A percentile compares a stretch with the other conserved stretches of the same genome.
phyloP scores from a whole-genome alignment of 2,888 invertebrate genomes.

The Euplexia lucipara region DNA sequence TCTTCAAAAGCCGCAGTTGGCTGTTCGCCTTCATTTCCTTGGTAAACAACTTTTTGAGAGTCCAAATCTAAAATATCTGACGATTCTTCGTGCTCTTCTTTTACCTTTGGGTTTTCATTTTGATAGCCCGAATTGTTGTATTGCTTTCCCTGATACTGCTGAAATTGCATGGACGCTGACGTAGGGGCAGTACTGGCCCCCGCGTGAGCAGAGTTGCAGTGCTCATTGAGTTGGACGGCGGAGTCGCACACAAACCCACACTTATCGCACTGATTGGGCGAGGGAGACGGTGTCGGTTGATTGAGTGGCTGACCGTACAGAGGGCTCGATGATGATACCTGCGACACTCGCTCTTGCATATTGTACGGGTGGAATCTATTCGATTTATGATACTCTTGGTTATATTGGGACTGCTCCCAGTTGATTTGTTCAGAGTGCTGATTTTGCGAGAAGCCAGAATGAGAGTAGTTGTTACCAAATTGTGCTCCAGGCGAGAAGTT shows the following conservation, averaged over 20 bases:
- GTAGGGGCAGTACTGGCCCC: conserved; percentile 82
- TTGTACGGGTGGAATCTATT: conserved; percentile 89
- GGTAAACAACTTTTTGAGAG: conserved; percentile 96
- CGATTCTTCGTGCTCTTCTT: conserved; percentile 93
- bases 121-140: conserved; percentile 86
- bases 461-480: conserved; percentile 88
- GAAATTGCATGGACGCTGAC: conserved; percentile 87
- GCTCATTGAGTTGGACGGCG: conserved; percentile 94
- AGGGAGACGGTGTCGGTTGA: conserved; percentile 93
- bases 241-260: conserved; percentile 95
- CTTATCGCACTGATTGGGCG: conserved; percentile 95
- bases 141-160: conserved; percentile 88
- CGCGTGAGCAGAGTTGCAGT: conserved; percentile 93
- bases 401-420: conserved; percentile 88
- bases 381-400: conserved; percentile 85
- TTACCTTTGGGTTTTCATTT: conserved; percentile 88
- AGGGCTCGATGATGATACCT: conserved; percentile 90
- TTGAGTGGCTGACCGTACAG: conserved; percentile 91
- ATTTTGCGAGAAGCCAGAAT: conserved; percentile 88
- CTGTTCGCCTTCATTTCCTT: conserved; percentile 91
- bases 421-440: conserved; percentile 87
- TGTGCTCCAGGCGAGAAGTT: conserved; percentile 91
- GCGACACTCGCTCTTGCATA: conserved; percentile 89
- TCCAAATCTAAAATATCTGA: conserved; percentile 96
- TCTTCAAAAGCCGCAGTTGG: conserved; percentile 84